Percentiles rank a stretch among this genome's conserved stretches.
Conservation (phyloP, 1,140 invertebrate genomes). For the Dysdera silvatica region DNA sequence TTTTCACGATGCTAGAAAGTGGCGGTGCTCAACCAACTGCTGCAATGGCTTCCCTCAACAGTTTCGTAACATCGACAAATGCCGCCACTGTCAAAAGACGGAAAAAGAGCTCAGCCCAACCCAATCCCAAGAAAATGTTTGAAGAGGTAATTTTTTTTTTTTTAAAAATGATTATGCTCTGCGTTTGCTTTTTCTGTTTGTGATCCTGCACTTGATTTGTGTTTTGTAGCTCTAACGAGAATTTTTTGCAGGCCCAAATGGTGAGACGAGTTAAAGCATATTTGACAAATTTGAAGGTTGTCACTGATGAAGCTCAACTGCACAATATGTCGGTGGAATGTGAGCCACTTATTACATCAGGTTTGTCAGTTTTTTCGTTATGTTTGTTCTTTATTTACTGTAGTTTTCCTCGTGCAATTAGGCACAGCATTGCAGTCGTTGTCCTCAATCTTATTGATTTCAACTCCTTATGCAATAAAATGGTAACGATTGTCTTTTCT, state of each 20-base stretch:
- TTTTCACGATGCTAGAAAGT: conserved; percentile 74
- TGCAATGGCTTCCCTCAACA: conserved; percentile 76
- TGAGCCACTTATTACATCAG: conserved; percentile 54
- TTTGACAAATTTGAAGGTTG: conserved; percentile 80
- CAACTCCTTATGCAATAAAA: too few species aligned
- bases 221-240: not conserved
- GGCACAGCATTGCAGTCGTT: too few species aligned
- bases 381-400: too few species aligned
- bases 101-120: conserved; percentile 81
- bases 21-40: conserved; percentile 74
- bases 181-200: not conserved
- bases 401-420: too few species aligned
- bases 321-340: conserved; percentile 82
- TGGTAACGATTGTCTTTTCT: too few species aligned
- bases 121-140: conserved; percentile 96
- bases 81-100: conserved; percentile 42
- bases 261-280: conserved; percentile 91
- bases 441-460: too few species aligned
- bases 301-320: conserved; percentile 81
- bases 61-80: conserved; percentile 27
- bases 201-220: not conserved
- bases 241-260: conserved; percentile 97
- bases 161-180: not conserved
- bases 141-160: conserved; percentile 58
- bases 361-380: conserved; percentile 3